phyloP scores from a whole-genome alignment of 2,113 vertebrate genomes.

The Labrus mixtus region DNA sequence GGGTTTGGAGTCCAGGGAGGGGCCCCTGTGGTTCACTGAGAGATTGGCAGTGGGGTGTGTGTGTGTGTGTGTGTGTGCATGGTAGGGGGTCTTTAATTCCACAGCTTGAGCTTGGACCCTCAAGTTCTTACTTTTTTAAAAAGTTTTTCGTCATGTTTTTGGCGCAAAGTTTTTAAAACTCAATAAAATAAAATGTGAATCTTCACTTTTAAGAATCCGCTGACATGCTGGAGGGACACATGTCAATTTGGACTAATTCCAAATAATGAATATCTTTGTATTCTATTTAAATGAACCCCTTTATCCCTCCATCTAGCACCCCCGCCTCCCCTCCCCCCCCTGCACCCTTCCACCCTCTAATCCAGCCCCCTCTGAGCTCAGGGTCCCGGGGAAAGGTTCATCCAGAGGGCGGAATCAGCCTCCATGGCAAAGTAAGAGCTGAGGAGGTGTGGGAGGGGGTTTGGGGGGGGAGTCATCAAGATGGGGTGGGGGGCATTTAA shows the following conservation, averaged over 20 bases:
- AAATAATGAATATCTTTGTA: background rate
- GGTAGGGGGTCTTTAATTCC: slow-evolving; percentile 7
- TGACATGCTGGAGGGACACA: background rate
- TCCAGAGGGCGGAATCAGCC: slow-evolving; percentile 81
- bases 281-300: background rate
- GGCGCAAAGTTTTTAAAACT: too few relatives aligned
- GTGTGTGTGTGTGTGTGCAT: slow-evolving; percentile 25
- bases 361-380: slow-evolving; percentile 77
- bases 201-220: too few relatives aligned
- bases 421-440: slow-evolving; percentile 70
- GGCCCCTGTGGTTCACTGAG: slow-evolving; percentile 46
- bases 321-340: background rate
- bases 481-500: background rate
- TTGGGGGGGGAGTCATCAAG: background rate
- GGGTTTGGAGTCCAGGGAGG: slow-evolving; percentile 57
- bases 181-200: too few relatives aligned
- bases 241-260: background rate
- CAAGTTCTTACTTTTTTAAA: too few relatives aligned
- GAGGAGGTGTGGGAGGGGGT: slow-evolving; percentile 2
- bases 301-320: slow-evolving; percentile 1
- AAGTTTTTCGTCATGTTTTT: too few relatives aligned
- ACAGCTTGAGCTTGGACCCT: slow-evolving; percentile 1
- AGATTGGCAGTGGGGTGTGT: slow-evolving; percentile 9
- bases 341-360: slow-evolving; percentile 60
- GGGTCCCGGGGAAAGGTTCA: slow-evolving; percentile 81